Base-by-base conservation (phyloP, 1,140 invertebrate species). In the Melanaphis sacchari region DNA sequence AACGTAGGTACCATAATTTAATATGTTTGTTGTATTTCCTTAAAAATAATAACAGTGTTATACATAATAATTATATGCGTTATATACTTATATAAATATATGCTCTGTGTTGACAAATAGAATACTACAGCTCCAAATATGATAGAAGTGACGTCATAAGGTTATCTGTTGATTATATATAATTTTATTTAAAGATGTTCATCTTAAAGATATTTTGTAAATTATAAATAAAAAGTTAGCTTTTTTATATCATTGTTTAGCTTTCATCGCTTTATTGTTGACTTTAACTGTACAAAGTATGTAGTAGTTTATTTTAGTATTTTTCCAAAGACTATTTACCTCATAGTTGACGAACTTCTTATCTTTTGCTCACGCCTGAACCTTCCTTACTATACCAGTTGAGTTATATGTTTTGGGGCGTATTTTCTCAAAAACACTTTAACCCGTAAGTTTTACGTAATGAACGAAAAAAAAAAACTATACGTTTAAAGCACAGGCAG, bases 381-480 rank as follows among this genome's bases (percentile, higher is more conserved):
- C 76, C 38, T 81, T 81, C 76, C 18, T 81, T 81, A 24, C 38
- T 81, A 81, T 31, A 66, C 38, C 38, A 9, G 82, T 40, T 84
- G 22, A 40, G 41, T 40, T 40, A 24, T 40, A 26, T 84, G 36
- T 84, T 84, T 84, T 41, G 38, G 38, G 38, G 38, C 38, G 38
- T 84, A 36, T 84, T 81, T 81, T 36, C 76, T 81, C 76, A 22
- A 38, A 85, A 85, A 85, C 82, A 85, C 40, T 85, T 85, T 85
- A 41, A 85, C 43, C 24, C 82, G 40, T 40, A 15, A 43, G 40
- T 85, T 85, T 26, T n/a, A 81, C 36, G 21, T 81, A 38, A 81
- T 5, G 5, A 81, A 81, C 15, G 36, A 9, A 22, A 43, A 85
- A 85, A 26, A 85, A 85, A 85, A 85, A 85, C 40, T 11, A 24